phyloP scores from a whole-genome alignment of 2,113 vertebrate species.

The Cygnus atratus region DNA sequence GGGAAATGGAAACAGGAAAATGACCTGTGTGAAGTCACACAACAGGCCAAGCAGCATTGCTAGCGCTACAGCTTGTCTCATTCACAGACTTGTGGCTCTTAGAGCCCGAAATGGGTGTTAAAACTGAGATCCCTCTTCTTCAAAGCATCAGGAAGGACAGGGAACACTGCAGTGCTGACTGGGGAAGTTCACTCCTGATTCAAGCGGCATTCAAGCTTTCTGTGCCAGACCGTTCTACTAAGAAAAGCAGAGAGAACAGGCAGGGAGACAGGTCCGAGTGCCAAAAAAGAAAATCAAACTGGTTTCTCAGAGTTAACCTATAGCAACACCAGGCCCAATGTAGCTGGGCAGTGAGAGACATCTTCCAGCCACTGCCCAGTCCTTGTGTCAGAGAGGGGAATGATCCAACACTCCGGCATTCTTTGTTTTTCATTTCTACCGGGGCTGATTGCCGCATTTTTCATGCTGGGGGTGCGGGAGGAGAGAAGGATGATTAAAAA shows the following conservation, averaged over 20 bases:
- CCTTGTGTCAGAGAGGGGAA: not conserved
- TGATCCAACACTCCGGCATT: not conserved
- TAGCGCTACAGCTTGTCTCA: not conserved
- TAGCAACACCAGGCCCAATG: not conserved
- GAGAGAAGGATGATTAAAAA: not conserved
- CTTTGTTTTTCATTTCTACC: not conserved
- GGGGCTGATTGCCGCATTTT: slow-evolving; percentile 23
- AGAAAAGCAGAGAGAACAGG: accelerated
- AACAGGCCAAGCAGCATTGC: not conserved
- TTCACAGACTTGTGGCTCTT: accelerated
- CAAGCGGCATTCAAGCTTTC: not conserved
- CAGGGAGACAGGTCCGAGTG: not conserved
- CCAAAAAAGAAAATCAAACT: not conserved
- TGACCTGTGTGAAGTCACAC: not conserved
- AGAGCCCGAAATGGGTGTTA: not conserved
- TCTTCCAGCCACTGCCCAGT: not conserved
- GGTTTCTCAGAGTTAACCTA: not conserved
- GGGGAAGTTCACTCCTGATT: accelerated
- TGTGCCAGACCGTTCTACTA: not conserved
- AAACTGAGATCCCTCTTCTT: not conserved
- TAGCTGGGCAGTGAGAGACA: not conserved
- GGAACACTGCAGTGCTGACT: accelerated
- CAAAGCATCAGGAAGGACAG: not conserved
- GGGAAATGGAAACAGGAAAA: not conserved
- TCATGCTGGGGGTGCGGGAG: not conserved